Evolutionary conservation across 2,113 vertebrate genomes (phyloP).

Genomic region (Xenus cinereus): DNA sequence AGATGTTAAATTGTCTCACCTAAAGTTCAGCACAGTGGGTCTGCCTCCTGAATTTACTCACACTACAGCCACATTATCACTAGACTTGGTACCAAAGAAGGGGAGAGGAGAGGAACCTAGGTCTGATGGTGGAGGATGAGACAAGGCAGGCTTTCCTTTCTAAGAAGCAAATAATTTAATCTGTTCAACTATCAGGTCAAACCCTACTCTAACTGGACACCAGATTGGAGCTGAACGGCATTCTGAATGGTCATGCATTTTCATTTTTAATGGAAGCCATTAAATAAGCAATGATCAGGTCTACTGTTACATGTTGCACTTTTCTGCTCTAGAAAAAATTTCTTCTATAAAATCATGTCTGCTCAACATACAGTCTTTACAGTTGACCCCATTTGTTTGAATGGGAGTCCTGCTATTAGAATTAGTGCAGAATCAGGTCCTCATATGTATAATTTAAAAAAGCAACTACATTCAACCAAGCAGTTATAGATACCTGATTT

Average conservation of each 20-base stretch:
- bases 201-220: not conserved
- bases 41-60: not conserved
- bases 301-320: not conserved
- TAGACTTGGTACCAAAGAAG: rapidly evolving
- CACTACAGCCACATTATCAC: not conserved
- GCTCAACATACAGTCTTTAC: not conserved
- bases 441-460: not conserved
- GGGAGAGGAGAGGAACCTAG: not conserved
- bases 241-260: not conserved
- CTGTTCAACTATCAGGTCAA: not conserved
- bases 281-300: not conserved
- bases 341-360: not conserved
- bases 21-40: not conserved
- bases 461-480: not conserved
- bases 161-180: not conserved
- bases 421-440: not conserved
- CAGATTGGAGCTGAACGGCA: not conserved
- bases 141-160: not conserved
- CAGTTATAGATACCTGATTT: not conserved
- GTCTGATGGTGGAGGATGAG: not conserved
- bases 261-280: not conserved
- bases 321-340: not conserved
- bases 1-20: not conserved
- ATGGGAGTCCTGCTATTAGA: not conserved
- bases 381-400: not conserved